Base-by-base conservation (phyloP, 2,797 vertebrate species). In the Percopsis omiscomaycus region DNA sequence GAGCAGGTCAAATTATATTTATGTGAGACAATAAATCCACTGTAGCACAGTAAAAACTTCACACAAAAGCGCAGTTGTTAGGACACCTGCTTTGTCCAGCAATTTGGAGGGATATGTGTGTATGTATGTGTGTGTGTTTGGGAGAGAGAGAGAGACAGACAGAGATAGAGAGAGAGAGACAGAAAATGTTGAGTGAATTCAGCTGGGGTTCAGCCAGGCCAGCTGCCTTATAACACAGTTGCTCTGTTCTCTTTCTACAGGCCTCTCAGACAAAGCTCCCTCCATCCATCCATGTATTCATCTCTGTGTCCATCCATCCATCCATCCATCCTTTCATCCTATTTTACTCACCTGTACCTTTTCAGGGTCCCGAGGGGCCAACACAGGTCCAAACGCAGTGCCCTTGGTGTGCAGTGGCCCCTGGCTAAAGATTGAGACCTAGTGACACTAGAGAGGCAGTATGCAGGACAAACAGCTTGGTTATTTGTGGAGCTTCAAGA, bases 181-280 rank as follows among this genome's bases (percentile, higher is more conserved):
- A 47, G 46, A 47, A 6, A 37, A 6, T 37, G 32, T 37, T 37
- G 42, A 48, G 37, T 72, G 71, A 74, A 68, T 52, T 55, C 28
- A 59, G 47, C 42, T 22, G 5, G 62, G 54, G 74, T 77, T 74
- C 2, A 73, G 79, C 84, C 83, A 86, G 80, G 71, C 79, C 85
- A 88, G 86, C 86, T 89, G 88, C 66, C 75, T 69, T 64, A 27
- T 9, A 0, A 89, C 78, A 84, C 60, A 73, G 77, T 71, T 71
- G 69, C 60, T 86, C 82, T 87, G 75, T 88, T 84, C 77, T 60
- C 77, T 62, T 75, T 63, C 84, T 81, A 80, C 66, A 30, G 32
- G 75, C 68, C 6, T 13, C 61, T 55, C 53, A 55, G 27, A 30
- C 28, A 30, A 4, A 14, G 5, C 28, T 55, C 16, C 30, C 4